Base-by-base conservation (phyloP, 2,797 vertebrate species). In the Acipenser transmontanus region DNA sequence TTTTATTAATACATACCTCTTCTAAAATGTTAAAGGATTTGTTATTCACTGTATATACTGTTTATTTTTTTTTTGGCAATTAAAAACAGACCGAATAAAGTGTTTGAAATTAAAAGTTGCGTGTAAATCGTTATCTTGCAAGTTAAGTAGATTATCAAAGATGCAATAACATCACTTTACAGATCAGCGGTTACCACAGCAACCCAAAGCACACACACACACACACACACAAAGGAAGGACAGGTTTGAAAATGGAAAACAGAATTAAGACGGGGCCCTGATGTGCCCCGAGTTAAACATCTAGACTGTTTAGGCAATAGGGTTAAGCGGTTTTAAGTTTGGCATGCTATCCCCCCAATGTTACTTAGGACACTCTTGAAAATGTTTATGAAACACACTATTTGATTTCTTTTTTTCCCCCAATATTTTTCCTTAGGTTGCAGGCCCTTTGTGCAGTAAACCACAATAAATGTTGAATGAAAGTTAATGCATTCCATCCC, bases 101-200 rank as follows among this genome's bases (percentile, higher is more conserved):
- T 49, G 52, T 17, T 59, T 6, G 47, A 12, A 20, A 52, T 56
- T 61, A 47, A 48, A 74, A 71, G 68, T 66, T 65, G 65, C 70
- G 10, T 61, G 49, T 78, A 57, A 67, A 84, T 76, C 78, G 73
- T 79, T 77, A 81, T 77, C 79, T 82, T 80, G 80, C 85, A 83
- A 84, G 74, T 78, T 70, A 74, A 67, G 70, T 82, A 76, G 82
- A 74, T 82, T 76, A 78, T 75, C 76, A 82, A 83, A 84, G 81
- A 85, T 82, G 80, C 85, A 83, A 82, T 81, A 76, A 82, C 84
- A 85, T 34, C 79, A 78, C 81, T 81, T 17, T 85, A 85, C 73
- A 69, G 75, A 78, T 84, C 81, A 82, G 75, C 80, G 79, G 79
- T 73, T 75, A 75, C 78, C 81, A 73, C 69, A 86, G 83, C 85